These are phyloP conservation scores for Auanema freiburgensis DNA, from an alignment of 2,888 invertebrate species.

Conservation along the genomic window DNA sequence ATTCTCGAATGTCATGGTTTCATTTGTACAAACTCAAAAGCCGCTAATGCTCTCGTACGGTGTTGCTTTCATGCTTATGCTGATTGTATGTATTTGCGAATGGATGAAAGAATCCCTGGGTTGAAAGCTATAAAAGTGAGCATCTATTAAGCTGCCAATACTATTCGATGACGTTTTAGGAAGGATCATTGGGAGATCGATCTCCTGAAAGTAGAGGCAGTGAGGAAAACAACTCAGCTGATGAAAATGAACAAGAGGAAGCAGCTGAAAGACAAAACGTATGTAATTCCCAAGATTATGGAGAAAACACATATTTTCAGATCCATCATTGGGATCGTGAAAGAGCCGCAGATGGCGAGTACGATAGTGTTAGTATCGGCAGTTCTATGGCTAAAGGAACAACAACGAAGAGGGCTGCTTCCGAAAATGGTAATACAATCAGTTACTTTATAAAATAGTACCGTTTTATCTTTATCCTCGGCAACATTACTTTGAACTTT, in stretches of 20 bases:
- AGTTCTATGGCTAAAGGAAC: conserved; percentile 31
- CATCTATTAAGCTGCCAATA: too few relatives aligned
- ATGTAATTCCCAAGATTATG: conserved; percentile 3
- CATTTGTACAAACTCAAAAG: conserved; percentile 92
- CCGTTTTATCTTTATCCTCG: too few relatives aligned
- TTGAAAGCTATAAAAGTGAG: conserved; percentile 39
- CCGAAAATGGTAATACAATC: conserved; percentile 33
- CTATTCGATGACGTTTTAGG: conserved; percentile 5
- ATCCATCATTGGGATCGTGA: conserved; percentile 34
- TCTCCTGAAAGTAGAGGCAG: conserved; percentile 34
- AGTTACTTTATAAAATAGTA: too few relatives aligned
- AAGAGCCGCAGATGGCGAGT: conserved; percentile 62
- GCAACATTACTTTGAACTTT: too few relatives aligned
- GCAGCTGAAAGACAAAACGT: conserved; percentile 3
- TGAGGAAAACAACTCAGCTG: conserved; percentile 36
- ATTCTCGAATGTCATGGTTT: conserved; percentile 94
- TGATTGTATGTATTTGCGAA: conserved; percentile 78
- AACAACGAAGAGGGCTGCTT: conserved; percentile 41
- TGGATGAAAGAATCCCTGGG: conserved; percentile 57
- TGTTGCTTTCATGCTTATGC: conserved; percentile 98
- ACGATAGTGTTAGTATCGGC: conserved; percentile 59
- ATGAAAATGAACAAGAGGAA: conserved; percentile 27
- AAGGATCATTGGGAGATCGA: conserved; percentile 34
- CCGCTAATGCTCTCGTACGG: conserved; percentile 84
- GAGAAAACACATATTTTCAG: conserved; percentile 1